phyloP scores from a whole-genome alignment of 1,140 invertebrate species.

The Drosophila miranda region DNA sequence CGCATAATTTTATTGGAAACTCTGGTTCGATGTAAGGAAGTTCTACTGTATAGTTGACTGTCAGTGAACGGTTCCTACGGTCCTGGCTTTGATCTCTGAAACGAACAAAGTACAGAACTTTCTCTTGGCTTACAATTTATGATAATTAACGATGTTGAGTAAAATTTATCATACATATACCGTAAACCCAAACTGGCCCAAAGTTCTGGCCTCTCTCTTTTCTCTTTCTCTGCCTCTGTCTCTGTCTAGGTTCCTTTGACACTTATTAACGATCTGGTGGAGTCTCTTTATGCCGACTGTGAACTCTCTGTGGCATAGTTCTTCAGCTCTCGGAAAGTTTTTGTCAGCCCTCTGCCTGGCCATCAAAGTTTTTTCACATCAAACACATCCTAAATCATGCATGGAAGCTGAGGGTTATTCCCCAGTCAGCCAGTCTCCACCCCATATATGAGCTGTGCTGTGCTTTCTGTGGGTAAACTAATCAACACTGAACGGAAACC shows the following conservation, averaged over 20 bases:
- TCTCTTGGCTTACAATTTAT: constrained; percentile 20
- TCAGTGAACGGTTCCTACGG: not conserved
- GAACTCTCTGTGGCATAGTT: constrained; percentile 40
- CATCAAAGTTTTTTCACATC: constrained; percentile 65
- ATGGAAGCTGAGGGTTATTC: constrained; percentile 59
- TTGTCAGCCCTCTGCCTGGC: constrained; percentile 41
- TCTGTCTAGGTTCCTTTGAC: constrained; percentile 2
- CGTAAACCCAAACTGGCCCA: constrained; percentile 13
- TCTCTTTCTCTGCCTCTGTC: not conserved
- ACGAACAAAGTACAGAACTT: not conserved
- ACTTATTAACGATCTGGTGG: constrained; percentile 49
- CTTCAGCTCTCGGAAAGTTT: constrained; percentile 49
- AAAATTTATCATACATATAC: constrained; percentile 34
- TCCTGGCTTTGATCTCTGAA: not conserved
- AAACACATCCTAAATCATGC: constrained; percentile 70
- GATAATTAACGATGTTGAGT: constrained; percentile 43
- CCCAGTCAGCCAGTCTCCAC: constrained; percentile 23
- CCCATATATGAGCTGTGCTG: constrained; percentile 5
- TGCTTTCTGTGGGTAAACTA: constrained; percentile 58
- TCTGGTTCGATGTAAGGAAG: too few species aligned
- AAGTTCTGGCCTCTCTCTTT: not conserved
- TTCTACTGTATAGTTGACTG: too few species aligned
- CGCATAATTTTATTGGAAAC: too few species aligned
- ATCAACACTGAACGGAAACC: constrained; percentile 52
- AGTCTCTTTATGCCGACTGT: constrained; percentile 52